phyloP scores from a whole-genome alignment of 1,140 invertebrate species.

The Camponotus pennsylvanicus region DNA sequence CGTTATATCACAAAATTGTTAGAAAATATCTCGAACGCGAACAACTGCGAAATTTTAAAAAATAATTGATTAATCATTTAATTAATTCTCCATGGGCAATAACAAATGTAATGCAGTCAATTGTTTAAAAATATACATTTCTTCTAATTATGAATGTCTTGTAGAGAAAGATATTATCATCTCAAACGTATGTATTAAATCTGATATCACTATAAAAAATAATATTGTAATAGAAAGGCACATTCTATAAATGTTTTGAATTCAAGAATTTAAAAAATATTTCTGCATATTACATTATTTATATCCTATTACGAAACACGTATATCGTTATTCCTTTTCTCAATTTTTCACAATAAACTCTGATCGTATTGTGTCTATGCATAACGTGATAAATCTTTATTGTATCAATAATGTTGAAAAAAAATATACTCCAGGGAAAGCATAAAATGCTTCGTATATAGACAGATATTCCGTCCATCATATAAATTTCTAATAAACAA shows the following conservation, averaged over 20 bases:
- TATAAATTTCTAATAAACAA: conserved; percentile 46
- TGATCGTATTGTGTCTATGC: not conserved
- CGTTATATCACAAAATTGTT: not conserved
- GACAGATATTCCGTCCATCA: not conserved
- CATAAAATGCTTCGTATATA: not conserved
- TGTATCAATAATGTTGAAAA: not conserved
- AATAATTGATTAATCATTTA: not conserved
- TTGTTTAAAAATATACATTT: not conserved
- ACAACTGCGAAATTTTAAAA: not conserved
- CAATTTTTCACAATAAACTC: not conserved
- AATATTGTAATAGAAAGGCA: no score
- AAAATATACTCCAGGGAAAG: not conserved
- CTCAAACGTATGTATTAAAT: not conserved
- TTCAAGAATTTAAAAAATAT: no score
- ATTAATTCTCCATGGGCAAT: not conserved
- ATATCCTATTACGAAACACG: no score
- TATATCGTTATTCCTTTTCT: not conserved
- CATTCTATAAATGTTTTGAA: no score
- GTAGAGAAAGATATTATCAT: not conserved
- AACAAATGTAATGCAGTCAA: not conserved
- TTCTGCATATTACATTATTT: no score
- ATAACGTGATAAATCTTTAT: conserved; percentile 4
- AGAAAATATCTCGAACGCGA: not conserved
- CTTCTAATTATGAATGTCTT: not conserved
- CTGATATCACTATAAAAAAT: no score